A percentile compares a stretch with the other conserved stretches of the same genome.
Evolutionary conservation across 2,888 invertebrate genomes (phyloP).

Genomic region (Carabus problematicus): DNA sequence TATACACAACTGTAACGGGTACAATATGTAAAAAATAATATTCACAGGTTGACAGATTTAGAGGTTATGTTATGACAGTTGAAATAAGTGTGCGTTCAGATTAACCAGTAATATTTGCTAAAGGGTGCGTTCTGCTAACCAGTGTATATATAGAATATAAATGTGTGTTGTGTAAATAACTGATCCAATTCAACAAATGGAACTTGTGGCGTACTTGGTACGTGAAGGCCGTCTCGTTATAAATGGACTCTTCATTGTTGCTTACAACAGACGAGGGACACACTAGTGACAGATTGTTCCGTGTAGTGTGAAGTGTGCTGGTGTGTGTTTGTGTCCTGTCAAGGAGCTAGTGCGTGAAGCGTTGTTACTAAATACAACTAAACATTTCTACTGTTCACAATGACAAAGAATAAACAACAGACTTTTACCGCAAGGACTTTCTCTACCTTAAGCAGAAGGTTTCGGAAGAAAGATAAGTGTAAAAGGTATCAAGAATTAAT

Average conservation of each 20-base stretch:
- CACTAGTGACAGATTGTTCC: conserved; percentile 1
- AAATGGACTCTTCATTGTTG: conserved; percentile 13
- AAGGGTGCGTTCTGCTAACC: too few relatives aligned
- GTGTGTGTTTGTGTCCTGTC: background rate
- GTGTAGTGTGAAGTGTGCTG: conserved; percentile 9
- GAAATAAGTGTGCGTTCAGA: too few relatives aligned
- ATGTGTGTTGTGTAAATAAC: conserved; percentile 27
- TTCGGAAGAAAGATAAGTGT: conserved; percentile 62
- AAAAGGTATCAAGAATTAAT: conserved; percentile 59
- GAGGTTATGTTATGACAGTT: too few relatives aligned
- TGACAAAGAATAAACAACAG: conserved; percentile 62
- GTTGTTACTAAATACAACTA: background rate
- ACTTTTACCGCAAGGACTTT: conserved; percentile 63
- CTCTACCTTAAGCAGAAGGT: conserved; percentile 62
- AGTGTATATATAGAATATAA: too few relatives aligned
- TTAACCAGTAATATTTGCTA: too few relatives aligned
- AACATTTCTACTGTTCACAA: conserved; percentile 44
- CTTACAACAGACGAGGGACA: conserved; percentile 9
- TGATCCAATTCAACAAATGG: conserved; percentile 38
- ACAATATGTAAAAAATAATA: too few relatives aligned
- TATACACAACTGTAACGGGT: too few relatives aligned
- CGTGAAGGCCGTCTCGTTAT: conserved; percentile 28
- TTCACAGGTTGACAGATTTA: too few relatives aligned
- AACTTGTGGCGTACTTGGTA: conserved; percentile 4
- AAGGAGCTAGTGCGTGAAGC: background rate